Evolutionary conservation across 1,140 invertebrate species (phyloP).

Genomic region (Ostrea edulis): DNA sequence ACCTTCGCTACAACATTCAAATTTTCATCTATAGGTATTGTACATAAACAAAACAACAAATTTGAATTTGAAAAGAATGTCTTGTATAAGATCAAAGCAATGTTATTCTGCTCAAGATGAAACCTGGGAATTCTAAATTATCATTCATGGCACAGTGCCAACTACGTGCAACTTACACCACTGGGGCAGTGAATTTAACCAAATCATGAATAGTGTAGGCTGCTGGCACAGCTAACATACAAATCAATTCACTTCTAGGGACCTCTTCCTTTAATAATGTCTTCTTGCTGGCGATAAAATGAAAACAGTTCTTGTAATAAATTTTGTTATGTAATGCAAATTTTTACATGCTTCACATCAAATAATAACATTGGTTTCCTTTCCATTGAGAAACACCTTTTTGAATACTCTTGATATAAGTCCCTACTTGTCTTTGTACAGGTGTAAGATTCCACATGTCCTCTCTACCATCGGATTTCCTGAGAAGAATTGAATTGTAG

Average conservation of each 20-base stretch:
- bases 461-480: slow-evolving; percentile 98
- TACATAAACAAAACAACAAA: not conserved
- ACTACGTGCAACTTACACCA: slow-evolving; percentile 80
- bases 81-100: not conserved
- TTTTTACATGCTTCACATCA: not conserved
- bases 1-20: slow-evolving; percentile 83
- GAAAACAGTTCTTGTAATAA: not conserved
- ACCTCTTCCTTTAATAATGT: slow-evolving; percentile 80
- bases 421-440: slow-evolving; percentile 93
- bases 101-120: not conserved
- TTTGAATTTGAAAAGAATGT: no score
- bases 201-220: slow-evolving; percentile 96
- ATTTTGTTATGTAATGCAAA: no score
- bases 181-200: slow-evolving; percentile 95
- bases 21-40: not conserved
- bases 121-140: not conserved
- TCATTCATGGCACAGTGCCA: not conserved
- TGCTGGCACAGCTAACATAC: slow-evolving; percentile 95
- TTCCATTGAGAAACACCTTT: not conserved
- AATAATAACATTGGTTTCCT: not conserved
- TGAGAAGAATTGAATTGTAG: slow-evolving; percentile 87
- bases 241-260: slow-evolving; percentile 89
- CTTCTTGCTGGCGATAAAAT: slow-evolving; percentile 81
- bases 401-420: not conserved
- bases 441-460: slow-evolving; percentile 96